These are phyloP conservation scores for Sinotaia quadrata DNA, from an alignment of 2,888 invertebrate genomes.

Conservation along the genomic window DNA sequence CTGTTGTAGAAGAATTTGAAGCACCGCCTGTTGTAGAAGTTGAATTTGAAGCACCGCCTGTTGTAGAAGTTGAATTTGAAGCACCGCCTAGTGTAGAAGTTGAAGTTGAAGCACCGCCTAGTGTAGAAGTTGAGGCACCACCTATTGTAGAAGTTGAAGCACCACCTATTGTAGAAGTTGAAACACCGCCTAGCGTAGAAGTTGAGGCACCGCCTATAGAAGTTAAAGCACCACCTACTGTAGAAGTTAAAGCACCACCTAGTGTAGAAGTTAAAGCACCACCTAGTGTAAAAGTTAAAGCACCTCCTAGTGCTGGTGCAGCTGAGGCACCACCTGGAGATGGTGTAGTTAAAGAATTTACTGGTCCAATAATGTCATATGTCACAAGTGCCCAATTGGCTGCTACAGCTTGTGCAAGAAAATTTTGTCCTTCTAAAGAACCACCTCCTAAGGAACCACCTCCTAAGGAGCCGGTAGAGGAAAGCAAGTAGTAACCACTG, in stretches of 20 bases:
- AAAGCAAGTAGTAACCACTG: no score
- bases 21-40: not conserved
- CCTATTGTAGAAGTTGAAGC: not conserved
- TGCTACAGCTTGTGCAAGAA: no score
- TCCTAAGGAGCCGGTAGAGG: no score
- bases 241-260: not conserved
- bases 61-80: not conserved
- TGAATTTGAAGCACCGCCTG: not conserved
- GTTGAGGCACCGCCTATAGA: not conserved
- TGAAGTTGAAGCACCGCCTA: not conserved
- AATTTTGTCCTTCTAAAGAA: no score
- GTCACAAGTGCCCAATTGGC: no score
- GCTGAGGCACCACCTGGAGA: not conserved
- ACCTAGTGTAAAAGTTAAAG: not conserved
- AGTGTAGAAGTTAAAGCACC: not conserved
- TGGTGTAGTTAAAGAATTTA: no score
- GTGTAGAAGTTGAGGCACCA: not conserved
- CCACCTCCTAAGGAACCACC: no score
- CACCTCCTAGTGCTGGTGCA: not conserved
- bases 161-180: not conserved
- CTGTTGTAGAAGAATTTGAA: not conserved
- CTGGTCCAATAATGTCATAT: no score
- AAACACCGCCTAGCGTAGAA: not conserved
- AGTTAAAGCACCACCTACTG: not conserved
- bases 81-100: not conserved